These are phyloP conservation scores for Polydrusus tereticollis DNA, from an alignment of 2,888 invertebrate species.

Conservation along the genomic window DNA sequence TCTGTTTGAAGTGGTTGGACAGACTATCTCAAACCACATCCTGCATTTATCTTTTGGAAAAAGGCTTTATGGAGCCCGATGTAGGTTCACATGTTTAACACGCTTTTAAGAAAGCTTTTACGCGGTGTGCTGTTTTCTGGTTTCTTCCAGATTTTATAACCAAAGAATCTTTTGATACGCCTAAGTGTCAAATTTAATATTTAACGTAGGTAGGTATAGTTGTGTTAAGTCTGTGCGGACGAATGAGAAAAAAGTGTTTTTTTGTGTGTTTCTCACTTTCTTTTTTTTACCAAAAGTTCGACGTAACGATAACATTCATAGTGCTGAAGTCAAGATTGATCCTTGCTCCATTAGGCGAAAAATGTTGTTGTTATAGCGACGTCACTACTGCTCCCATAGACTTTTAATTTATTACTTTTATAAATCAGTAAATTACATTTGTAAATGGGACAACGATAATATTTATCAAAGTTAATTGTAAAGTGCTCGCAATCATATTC, in stretches of 20 bases:
- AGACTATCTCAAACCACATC: slow-evolving; percentile 31
- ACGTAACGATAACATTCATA: too few relatives aligned
- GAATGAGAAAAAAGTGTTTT: too few relatives aligned
- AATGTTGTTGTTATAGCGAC: too few relatives aligned
- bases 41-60: slow-evolving; percentile 26
- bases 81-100: slow-evolving; percentile 29
- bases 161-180: neutral
- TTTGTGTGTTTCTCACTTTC: too few relatives aligned
- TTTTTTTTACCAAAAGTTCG: too few relatives aligned
- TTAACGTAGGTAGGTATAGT: too few relatives aligned
- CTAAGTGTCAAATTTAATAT: neutral
- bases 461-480: slow-evolving; percentile 18
- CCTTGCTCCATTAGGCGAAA: too few relatives aligned
- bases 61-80: slow-evolving; percentile 8
- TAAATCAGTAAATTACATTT: slow-evolving; percentile 13
- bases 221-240: too few relatives aligned
- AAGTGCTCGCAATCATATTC: slow-evolving; percentile 9
- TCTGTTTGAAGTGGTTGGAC: slow-evolving; percentile 35
- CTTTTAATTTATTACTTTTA: slow-evolving; percentile 2
- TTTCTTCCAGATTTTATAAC: neutral
- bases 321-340: too few relatives aligned
- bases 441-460: slow-evolving; percentile 15
- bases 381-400: neutral
- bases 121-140: neutral
- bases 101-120: slow-evolving; percentile 18